phyloP scores from a whole-genome alignment of 2,797 vertebrate genomes.

The Cheirogaleus major region DNA sequence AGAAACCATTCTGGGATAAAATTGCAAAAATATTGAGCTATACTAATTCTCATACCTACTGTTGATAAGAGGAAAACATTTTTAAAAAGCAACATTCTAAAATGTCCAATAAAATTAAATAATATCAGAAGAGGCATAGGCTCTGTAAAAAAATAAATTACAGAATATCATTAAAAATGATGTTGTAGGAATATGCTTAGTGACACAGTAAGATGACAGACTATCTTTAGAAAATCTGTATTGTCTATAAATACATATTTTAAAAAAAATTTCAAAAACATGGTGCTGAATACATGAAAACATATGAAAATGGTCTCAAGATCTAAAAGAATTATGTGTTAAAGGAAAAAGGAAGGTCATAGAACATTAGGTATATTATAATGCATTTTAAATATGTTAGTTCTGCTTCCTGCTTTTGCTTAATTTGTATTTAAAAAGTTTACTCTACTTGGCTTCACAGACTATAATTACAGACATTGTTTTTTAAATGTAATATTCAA shows the following conservation, averaged over 20 bases:
- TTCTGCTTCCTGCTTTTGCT: not conserved
- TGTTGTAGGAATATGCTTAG: not conserved
- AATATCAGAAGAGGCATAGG: not conserved
- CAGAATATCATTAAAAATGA: not conserved
- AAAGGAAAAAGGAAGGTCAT: not conserved
- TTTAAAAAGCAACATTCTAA: not conserved
- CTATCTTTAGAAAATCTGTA: not conserved
- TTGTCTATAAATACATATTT: not conserved
- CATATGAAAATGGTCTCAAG: not conserved
- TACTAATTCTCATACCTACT: not conserved
- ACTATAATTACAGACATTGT: not conserved
- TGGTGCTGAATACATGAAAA: not conserved
- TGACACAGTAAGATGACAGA: not conserved
- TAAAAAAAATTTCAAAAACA: not conserved
- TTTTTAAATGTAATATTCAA: slow-evolving; percentile 21
- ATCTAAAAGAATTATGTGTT: not conserved
- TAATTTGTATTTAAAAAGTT: not conserved
- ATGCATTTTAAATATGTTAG: not conserved
- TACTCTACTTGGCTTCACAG: not conserved
- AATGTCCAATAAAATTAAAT: slow-evolving; percentile 18
- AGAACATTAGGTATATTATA: not conserved
- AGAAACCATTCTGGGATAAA: not conserved
- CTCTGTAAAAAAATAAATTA: not conserved
- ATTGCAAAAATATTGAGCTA: not conserved
- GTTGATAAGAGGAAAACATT: not conserved